A percentile compares a stretch with the other conserved stretches of the same genome.
phyloP scores from a whole-genome alignment of 2,113 vertebrate species.

The Lepisosteus osseus region DNA sequence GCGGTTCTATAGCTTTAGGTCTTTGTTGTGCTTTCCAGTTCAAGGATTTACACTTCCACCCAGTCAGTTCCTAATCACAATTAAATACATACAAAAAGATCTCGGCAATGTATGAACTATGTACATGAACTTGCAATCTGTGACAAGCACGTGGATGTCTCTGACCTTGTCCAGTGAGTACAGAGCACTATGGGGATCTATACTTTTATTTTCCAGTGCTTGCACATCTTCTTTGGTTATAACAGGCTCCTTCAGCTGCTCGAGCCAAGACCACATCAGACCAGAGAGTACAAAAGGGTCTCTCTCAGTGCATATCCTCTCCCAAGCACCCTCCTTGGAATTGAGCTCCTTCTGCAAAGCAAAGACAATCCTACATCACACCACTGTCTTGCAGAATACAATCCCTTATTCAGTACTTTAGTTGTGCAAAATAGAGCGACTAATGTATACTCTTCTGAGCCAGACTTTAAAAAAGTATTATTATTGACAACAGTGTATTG shows the following conservation, averaged over 20 bases:
- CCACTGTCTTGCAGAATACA: neutral
- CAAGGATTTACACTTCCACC: no score
- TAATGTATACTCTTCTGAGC: no score
- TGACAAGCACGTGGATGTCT: neutral
- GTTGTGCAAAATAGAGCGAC: no score
- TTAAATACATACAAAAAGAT: no score
- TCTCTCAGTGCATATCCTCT: conserved; percentile 79
- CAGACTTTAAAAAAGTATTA: no score
- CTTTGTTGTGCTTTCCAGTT: no score
- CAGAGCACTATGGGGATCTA: conserved; percentile 66
- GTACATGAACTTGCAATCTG: neutral
- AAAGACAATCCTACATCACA: conserved; percentile 4
- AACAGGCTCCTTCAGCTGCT: conserved; percentile 88
- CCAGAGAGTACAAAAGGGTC: conserved; percentile 82
- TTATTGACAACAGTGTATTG: no score
- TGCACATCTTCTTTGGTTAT: conserved; percentile 76
- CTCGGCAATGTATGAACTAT: no score
- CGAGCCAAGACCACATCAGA: conserved; percentile 97
- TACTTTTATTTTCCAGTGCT: conserved; percentile 58
- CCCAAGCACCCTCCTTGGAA: conserved; percentile 87
- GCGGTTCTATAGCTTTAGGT: no score
- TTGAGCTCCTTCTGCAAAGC: conserved; percentile 83
- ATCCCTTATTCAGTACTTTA: no score
- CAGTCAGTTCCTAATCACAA: no score
- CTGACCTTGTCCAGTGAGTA: conserved; percentile 81